These are phyloP conservation scores for Siniperca obscura DNA, from an alignment of 2,797 vertebrate species.

Conservation along the genomic window DNA sequence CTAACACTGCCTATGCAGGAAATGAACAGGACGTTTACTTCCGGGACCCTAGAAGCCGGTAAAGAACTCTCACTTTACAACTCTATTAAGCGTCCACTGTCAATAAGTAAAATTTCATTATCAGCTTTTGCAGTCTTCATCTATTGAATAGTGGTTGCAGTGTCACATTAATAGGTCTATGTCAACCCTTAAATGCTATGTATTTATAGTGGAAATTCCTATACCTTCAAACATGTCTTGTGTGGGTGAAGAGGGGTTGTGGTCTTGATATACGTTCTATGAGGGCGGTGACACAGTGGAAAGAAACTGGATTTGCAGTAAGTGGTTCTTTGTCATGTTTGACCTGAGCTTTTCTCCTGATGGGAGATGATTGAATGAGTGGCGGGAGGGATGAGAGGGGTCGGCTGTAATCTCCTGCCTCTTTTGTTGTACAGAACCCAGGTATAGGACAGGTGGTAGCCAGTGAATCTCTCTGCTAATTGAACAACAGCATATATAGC, in stretches of 20 bases:
- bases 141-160: background rate
- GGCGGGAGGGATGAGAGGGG: conserved; percentile 13
- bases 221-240: background rate
- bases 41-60: too few species aligned
- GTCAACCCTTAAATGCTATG: background rate
- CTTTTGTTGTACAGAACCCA: conserved; percentile 14
- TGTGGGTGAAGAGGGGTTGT: background rate
- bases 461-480: conserved; percentile 15
- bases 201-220: background rate
- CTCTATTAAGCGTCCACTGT: background rate
- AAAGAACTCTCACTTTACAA: background rate
- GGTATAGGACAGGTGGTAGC: background rate
- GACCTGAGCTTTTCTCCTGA: conserved; percentile 31
- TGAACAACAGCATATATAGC: background rate
- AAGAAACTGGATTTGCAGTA: conserved; percentile 34
- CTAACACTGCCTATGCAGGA: background rate
- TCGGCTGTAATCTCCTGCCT: conserved; percentile 36
- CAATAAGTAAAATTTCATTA: background rate
- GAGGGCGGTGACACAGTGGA: conserved; percentile 9
- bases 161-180: background rate
- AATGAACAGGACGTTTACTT: too few species aligned
- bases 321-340: conserved; percentile 38
- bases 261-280: background rate
- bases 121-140: background rate
- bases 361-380: conserved; percentile 29